Percentiles rank a stretch among this genome's conserved stretches.
Conservation (phyloP, 1,140 invertebrate genomes). For the Zaprionus inermis region DNA sequence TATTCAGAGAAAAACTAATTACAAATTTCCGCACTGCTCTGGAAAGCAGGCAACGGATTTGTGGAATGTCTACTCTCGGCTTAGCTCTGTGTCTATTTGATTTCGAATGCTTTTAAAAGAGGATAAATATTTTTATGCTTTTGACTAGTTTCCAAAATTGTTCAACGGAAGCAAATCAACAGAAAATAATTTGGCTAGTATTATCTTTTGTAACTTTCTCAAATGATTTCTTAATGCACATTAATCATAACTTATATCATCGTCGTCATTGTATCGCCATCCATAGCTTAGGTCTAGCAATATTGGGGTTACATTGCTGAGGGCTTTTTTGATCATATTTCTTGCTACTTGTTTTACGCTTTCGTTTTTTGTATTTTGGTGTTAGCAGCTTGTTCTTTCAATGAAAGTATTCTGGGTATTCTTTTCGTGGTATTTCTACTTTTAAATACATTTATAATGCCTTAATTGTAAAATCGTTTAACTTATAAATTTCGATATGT, state of each 20-base stretch:
- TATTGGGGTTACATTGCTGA: conserved; percentile 25
- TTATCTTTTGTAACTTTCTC: conserved; percentile 22
- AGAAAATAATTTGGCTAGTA: conserved; percentile 70
- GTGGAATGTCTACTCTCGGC: neutral
- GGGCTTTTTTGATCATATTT: conserved; percentile 25
- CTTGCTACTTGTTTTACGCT: conserved; percentile 21
- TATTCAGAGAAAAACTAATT: conserved; percentile 8
- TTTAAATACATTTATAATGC: conserved; percentile 60
- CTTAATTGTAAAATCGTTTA: conserved; percentile 74
- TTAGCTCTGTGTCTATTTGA: conserved; percentile 35
- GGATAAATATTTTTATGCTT: conserved; percentile 16
- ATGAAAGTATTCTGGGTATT: conserved; percentile 61
- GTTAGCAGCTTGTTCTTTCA: conserved; percentile 54
- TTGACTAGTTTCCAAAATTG: conserved; percentile 55
- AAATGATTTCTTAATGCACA: conserved; percentile 59
- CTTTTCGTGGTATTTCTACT: conserved; percentile 22
- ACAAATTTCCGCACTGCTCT: neutral
- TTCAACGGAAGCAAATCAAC: conserved; percentile 52
- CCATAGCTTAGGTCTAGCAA: conserved; percentile 39
- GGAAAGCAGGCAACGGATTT: neutral
- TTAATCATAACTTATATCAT: conserved; percentile 55
- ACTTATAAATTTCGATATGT: conserved; percentile 80
- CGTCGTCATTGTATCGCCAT: conserved; percentile 26
- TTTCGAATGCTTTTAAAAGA: conserved; percentile 64
- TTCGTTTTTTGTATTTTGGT: conserved; percentile 44